Base-by-base conservation (phyloP, 2,113 vertebrate species). In the Elgaria multicarinata region DNA sequence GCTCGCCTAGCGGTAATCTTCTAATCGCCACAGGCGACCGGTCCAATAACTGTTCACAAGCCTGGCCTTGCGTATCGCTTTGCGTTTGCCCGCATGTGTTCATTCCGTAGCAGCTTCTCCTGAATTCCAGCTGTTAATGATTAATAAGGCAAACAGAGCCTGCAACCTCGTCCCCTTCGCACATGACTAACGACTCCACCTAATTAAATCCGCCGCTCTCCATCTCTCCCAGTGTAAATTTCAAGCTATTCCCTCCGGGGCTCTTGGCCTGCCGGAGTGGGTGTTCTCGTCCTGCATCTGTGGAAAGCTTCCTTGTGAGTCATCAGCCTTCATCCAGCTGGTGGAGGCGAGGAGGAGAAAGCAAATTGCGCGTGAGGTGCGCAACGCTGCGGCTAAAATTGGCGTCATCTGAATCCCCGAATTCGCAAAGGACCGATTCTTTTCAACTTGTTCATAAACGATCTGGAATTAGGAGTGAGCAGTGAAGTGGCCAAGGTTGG, bases 221-320 rank as follows among this genome's bases (percentile, higher is more conserved):
- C 0, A 2, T 1, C 1, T 0, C 0, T 7, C 67, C 13, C 13
- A 8, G 31, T 4, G 7, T 9, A 76, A 26, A 36, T 53, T 53
- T 44, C 50, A 46, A 39, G 4, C 1, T 4, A 36, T 50, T 1
- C 46, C 6, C 28, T 58, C 55, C 3, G 0, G 0, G 16, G 72
- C 78, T 0, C 0, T 28, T 31, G 22, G 69, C 74, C 24, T 18
- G 20, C 76, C 36, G 3, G 42, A 2, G 71, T 53, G 58, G 20
- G 53, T 28, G 2, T 55, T 78, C 3, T 39, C 75, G 16, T 58
- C 22, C 75, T 64, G 36, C 14, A 6, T 62, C 80, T 81, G 36
- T 24, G 22, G 55, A 46, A 88, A 62, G 69, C 9, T 26, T 62
- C 62, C 85, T 86, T 12, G 0, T 64, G 92, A 92, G 80, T 91